These are phyloP conservation scores for Loripinus fragilis DNA, from an alignment of 2,888 invertebrate species.

Conservation along the genomic window DNA sequence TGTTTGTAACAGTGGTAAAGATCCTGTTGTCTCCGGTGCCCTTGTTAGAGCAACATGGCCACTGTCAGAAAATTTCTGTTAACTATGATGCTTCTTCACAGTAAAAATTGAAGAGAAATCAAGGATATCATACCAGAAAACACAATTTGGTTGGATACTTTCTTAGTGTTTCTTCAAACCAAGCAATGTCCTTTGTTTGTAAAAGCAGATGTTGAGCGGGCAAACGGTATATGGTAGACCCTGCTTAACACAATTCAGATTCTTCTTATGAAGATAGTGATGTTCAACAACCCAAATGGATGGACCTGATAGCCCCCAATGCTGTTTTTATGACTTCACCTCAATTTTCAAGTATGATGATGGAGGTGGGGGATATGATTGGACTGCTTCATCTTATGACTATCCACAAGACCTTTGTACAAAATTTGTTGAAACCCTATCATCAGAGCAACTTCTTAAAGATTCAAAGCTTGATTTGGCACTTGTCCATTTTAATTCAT, in stretches of 20 bases:
- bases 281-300: background rate
- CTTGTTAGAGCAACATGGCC: slow-evolving; percentile 55
- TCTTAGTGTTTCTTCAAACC: background rate
- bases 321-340: background rate
- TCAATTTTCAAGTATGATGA: background rate
- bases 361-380: background rate
- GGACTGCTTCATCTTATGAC: background rate
- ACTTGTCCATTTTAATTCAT: background rate
- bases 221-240: background rate
- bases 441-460: background rate
- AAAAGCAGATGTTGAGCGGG: background rate
- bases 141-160: slow-evolving; percentile 13
- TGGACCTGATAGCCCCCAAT: background rate
- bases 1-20: background rate
- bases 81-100: slow-evolving; percentile 45
- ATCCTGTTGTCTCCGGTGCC: background rate
- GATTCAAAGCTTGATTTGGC: background rate
- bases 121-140: slow-evolving; percentile 55
- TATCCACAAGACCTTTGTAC: background rate
- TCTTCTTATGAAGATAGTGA: background rate
- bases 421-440: background rate
- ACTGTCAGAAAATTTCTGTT: slow-evolving; percentile 54
- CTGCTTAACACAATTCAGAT: background rate
- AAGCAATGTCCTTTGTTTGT: background rate
- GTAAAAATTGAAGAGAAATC: background rate